Evolutionary conservation across 2,113 vertebrate genomes (phyloP).

Genomic region (Rhabdomys dilectus): DNA sequence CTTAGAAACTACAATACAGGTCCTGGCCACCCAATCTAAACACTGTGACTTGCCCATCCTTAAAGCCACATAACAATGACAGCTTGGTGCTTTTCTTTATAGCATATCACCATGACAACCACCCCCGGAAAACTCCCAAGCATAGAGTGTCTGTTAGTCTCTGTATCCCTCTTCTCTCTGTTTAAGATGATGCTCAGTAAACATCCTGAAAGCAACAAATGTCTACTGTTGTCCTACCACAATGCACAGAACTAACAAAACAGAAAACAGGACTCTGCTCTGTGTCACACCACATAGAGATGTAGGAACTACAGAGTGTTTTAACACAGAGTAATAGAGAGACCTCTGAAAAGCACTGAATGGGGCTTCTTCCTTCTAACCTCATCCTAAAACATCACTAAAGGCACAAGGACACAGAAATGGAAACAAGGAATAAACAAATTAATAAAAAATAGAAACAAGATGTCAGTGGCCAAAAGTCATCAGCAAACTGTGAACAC

Average conservation of each 20-base stretch:
- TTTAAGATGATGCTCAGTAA: conserved; percentile 7
- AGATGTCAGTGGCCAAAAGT: neutral
- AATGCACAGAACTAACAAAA: neutral
- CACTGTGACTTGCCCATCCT: neutral
- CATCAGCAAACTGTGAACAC: neutral
- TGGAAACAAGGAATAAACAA: neutral
- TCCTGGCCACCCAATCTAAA: neutral
- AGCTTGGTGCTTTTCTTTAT: neutral
- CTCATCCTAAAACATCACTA: neutral
- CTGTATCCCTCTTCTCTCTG: neutral
- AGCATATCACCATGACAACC: neutral
- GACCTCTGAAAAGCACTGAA: neutral
- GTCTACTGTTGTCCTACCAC: neutral
- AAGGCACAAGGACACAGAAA: neutral
- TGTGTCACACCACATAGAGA: neutral
- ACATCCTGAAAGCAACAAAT: neutral
- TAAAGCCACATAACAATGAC: neutral
- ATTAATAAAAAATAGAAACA: neutral
- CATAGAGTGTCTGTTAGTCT: neutral
- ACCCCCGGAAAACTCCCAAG: neutral
- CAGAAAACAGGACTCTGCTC: neutral
- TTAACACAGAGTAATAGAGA: neutral
- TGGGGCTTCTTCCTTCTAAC: conserved; percentile 1
- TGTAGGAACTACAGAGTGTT: no score
- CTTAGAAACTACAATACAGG: neutral